Percentiles rank a stretch among this genome's conserved stretches.
phyloP scores from a whole-genome alignment of 2,113 vertebrate genomes.

The Tragelaphus strepsiceros region DNA sequence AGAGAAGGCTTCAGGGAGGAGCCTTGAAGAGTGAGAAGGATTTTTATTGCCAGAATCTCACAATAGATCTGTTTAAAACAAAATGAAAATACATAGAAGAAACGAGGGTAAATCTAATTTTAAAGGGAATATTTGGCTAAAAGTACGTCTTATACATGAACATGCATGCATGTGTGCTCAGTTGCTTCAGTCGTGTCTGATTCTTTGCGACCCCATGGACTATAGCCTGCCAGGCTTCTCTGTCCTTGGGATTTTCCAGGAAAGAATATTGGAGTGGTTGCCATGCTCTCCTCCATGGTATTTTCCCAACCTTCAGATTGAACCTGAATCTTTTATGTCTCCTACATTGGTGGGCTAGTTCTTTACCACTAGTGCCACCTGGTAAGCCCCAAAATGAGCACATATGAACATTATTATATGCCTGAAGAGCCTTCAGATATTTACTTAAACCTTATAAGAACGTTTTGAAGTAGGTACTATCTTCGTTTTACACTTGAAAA shows the following conservation, averaged over 20 bases:
- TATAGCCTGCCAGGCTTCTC: background rate
- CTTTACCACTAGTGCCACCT: background rate
- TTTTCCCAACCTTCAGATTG: background rate
- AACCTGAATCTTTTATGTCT: background rate
- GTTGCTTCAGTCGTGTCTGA: accelerated
- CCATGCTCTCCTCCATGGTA: background rate
- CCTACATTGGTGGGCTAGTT: background rate
- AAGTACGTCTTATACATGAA: background rate
- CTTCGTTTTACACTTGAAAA: background rate
- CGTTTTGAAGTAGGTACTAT: background rate
- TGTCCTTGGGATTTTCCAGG: background rate
- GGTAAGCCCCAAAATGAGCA: background rate
- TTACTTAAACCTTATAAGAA: background rate
- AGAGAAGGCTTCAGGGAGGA: background rate
- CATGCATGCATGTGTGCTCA: background rate
- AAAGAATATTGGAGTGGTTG: background rate
- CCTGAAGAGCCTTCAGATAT: background rate
- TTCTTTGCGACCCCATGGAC: accelerated
- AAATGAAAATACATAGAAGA: background rate
- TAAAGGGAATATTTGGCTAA: background rate
- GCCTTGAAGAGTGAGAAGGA: background rate
- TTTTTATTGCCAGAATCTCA: background rate
- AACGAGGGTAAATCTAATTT: background rate
- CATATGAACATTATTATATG: background rate
- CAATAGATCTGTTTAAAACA: background rate